Conservation (phyloP, 2,113 vertebrate genomes). For the Capra hircus region DNA sequence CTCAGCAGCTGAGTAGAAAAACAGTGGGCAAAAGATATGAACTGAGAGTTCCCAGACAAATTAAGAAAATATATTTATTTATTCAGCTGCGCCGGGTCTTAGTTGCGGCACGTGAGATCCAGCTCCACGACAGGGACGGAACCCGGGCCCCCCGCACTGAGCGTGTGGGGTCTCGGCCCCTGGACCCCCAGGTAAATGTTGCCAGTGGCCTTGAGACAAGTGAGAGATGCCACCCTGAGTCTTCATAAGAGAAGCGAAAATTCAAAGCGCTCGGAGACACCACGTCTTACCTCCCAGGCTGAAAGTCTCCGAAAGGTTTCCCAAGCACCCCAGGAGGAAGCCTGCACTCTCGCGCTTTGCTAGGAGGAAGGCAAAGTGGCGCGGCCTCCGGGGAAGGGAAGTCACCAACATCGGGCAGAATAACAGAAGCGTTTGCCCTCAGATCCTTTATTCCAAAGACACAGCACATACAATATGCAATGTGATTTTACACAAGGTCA, state of each 20-base stretch:
- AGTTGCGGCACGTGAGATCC: fast-evolving
- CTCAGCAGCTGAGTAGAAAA: no score
- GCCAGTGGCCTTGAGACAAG: not conserved
- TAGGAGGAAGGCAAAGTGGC: not conserved
- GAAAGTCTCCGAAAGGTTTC: not conserved
- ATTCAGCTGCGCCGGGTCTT: not conserved
- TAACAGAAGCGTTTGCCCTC: not conserved
- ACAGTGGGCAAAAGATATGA: not conserved
- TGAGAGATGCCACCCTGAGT: fast-evolving
- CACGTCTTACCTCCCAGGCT: not conserved
- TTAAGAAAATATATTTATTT: not conserved
- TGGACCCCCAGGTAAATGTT: fast-evolving
- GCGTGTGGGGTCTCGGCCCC: fast-evolving
- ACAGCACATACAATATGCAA: fast-evolving
- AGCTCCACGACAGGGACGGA: fast-evolving
- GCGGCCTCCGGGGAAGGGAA: fast-evolving
- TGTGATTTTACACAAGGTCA: not conserved
- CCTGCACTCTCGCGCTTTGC: fast-evolving
- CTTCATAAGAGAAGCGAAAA: not conserved
- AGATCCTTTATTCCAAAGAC: not conserved
- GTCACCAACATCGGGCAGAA: fast-evolving
- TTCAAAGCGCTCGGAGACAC: not conserved
- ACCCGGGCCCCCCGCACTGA: not conserved
- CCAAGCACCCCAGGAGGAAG: not conserved
- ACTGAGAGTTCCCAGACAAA: not conserved